Percentiles rank a stretch among this genome's conserved stretches.
These are phyloP conservation scores for Guaruba guarouba DNA, from an alignment of 2,113 vertebrate genomes.

Conservation along the genomic window DNA sequence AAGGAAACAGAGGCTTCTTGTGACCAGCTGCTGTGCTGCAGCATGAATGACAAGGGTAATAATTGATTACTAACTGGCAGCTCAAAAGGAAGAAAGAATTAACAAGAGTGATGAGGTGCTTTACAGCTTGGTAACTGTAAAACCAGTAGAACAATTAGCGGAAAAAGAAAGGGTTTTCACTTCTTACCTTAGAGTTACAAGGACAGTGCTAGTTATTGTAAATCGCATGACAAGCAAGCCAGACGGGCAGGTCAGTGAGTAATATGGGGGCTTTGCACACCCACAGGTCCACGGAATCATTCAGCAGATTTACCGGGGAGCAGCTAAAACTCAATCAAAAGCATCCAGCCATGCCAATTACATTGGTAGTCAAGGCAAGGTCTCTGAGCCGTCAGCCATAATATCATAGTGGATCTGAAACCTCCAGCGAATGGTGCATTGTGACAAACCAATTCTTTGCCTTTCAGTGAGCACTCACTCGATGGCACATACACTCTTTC, in stretches of 20 bases:
- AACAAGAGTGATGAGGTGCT: constrained; percentile 60
- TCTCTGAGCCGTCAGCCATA: constrained; percentile 28
- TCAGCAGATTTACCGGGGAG: background rate
- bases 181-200: constrained; percentile 59
- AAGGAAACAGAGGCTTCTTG: constrained; percentile 83
- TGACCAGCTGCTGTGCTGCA: constrained; percentile 84
- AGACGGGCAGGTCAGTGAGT: background rate
- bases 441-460: constrained; percentile 39
- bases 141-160: constrained; percentile 54
- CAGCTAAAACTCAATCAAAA: constrained; percentile 15
- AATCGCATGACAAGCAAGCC: constrained; percentile 27
- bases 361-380: constrained; percentile 23
- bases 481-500: background rate
- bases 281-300: background rate
- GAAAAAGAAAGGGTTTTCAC: constrained; percentile 52
- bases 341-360: constrained; percentile 22
- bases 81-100: constrained; percentile 79
- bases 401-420: constrained; percentile 54
- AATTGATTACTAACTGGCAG: constrained; percentile 85
- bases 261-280: background rate
- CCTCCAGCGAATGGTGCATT: constrained; percentile 20
- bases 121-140: constrained; percentile 74
- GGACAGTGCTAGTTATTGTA: constrained; percentile 51
- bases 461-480: constrained; percentile 4
- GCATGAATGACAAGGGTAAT: constrained; percentile 86